Percentiles rank a stretch among this genome's conserved stretches.
Evolutionary conservation across 2,797 vertebrate genomes (phyloP).

Genomic region (Mionectes olivaceus): DNA sequence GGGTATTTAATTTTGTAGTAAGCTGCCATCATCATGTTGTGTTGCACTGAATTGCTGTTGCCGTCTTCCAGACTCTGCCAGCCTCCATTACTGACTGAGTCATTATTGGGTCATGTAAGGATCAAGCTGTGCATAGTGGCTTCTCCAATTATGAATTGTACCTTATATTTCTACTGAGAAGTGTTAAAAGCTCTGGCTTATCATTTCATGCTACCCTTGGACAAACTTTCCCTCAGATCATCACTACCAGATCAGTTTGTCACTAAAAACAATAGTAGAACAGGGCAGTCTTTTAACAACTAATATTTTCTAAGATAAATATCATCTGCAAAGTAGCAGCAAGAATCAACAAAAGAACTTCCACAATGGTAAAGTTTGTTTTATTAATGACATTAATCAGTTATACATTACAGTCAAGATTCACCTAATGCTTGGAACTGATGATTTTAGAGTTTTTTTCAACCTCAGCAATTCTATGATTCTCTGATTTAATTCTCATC

Average conservation of each 20-base stretch:
- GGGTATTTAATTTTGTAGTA: neutral
- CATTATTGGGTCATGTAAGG: neutral
- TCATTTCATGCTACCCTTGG: neutral
- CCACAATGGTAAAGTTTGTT: neutral
- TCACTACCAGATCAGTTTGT: neutral
- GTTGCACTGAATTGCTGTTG: neutral
- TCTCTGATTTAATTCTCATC: neutral
- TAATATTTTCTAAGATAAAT: neutral
- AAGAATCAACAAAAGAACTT: neutral
- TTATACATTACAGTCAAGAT: neutral
- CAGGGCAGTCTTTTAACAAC: neutral
- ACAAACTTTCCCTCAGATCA: neutral
- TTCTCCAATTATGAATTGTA: neutral
- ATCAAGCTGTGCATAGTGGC: constrained; percentile 25
- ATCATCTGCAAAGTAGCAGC: neutral
- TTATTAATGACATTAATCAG: neutral
- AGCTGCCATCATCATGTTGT: neutral
- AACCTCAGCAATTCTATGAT: neutral
- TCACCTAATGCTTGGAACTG: neutral
- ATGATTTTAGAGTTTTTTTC: neutral
- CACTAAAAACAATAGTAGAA: neutral
- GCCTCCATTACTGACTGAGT: neutral
- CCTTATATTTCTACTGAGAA: neutral
- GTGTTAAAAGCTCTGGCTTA: neutral
- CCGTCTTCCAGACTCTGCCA: constrained; percentile 11